Evolutionary conservation across 2,888 invertebrate species (phyloP), one percentile per base, ranked within the genome.

Genomic region (Drosophila borealis): DNA sequence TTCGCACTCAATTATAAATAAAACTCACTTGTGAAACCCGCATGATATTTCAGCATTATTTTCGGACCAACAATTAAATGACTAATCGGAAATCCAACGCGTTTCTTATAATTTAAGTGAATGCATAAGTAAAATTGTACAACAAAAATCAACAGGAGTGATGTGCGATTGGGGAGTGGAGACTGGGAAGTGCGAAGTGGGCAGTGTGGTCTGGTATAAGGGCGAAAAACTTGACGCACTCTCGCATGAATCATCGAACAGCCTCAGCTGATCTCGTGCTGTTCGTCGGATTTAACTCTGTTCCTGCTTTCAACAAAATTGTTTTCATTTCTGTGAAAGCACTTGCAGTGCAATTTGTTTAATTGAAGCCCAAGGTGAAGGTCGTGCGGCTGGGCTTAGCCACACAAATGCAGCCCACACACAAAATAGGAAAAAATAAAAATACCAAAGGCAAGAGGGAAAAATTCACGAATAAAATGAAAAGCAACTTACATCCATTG

Each of bases 281-380:
- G 14, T 61, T 45, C 41, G 9, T 51, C 14, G 41, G 60, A 45
- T 33, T 55, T 39, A 59, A 53, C 37, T 71, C 19, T 54, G 13
- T 10, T 55, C 37, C 45, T 50, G 69, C 73, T 73, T 54, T 78
- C 54, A 74, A 46, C 54, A 14, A 78, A 70, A 78, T 76, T 70
- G 70, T 83, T 81, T 83, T 81, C 70, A 82, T 80, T 88, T 76
- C n/a, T 61, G 46, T 78, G 50, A 88, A 74, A 82, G 85, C 80
- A 68, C 55, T 66, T 55, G 67, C 69, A 64, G 54, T 57, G 75
- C 89, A 78, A 86, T 83, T 78, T 83, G 70, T 78, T 78, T 83
- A 86, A 86, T 86, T 84, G 84, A 70, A 81, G 64, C 55, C 69
- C 84, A 89, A 89, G 87, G 89, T 84, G 89, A 89, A 84, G 84